Percentiles rank a stretch among this genome's conserved stretches.
These are phyloP conservation scores for Xenotilapia caudafasciata DNA, from an alignment of 2,113 vertebrate genomes.

Conservation along the genomic window DNA sequence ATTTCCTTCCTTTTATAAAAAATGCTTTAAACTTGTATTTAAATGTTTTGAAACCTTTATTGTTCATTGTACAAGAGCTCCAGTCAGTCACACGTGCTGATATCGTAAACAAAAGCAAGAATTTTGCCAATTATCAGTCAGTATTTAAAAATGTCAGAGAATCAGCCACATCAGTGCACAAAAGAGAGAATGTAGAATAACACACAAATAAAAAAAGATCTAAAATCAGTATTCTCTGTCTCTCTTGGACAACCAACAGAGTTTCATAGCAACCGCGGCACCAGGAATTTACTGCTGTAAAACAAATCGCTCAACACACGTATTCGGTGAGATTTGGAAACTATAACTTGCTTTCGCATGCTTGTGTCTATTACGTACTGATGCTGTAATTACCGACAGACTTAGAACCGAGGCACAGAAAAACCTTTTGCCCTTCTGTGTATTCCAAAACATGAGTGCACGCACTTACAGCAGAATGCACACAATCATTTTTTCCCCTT, in stretches of 20 bases:
- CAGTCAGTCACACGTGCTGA: background rate
- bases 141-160: background rate
- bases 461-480: background rate
- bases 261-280: background rate
- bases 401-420: background rate
- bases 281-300: background rate
- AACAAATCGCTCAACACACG: background rate
- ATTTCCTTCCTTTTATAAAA: background rate
- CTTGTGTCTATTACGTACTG: background rate
- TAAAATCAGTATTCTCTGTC: background rate
- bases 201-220: background rate
- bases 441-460: background rate
- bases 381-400: background rate
- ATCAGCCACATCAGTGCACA: background rate
- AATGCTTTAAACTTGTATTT: background rate
- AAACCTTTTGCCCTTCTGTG: background rate
- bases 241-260: background rate
- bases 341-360: background rate
- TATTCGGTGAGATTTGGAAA: background rate
- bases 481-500: background rate
- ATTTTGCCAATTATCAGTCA: background rate
- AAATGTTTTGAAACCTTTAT: background rate
- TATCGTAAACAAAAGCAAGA: background rate
- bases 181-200: background rate
- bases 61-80: background rate